phyloP scores from a whole-genome alignment of 2,797 vertebrate species.

The Lophura swinhoii region DNA sequence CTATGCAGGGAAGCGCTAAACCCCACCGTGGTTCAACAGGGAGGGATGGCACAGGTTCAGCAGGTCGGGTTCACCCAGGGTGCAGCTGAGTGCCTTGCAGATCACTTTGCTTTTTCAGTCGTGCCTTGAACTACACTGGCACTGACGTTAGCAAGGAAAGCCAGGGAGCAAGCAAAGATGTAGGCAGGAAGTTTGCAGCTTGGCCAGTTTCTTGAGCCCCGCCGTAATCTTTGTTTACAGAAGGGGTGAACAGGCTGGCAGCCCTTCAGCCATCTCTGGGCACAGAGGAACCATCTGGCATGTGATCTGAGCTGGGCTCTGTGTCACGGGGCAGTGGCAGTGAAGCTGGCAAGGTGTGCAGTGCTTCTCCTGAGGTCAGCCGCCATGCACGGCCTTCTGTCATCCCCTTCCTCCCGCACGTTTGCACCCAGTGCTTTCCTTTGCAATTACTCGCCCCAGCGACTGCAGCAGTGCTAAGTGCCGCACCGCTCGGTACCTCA shows the following conservation, averaged over 20 bases:
- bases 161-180: background rate
- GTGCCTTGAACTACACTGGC: constrained; percentile 40
- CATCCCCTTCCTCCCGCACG: background rate
- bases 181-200: constrained; percentile 38
- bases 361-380: background rate
- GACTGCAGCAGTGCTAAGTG: background rate
- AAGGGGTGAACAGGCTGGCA: constrained; percentile 69
- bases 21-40: background rate
- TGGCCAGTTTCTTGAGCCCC: constrained; percentile 31
- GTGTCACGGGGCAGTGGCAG: background rate
- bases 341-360: background rate
- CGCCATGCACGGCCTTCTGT: background rate
- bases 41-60: background rate
- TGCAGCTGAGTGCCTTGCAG: constrained; percentile 1
- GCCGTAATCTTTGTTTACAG: constrained; percentile 63
- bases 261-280: constrained; percentile 19
- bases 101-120: background rate
- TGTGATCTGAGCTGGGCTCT: background rate
- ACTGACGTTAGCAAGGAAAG: background rate
- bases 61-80: background rate
- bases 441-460: background rate
- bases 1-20: background rate
- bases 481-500: background rate
- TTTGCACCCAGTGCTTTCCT: background rate
- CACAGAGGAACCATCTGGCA: constrained; percentile 63